Evolutionary conservation across 2,888 invertebrate genomes (phyloP).

Genomic region (Anoncus sp.): DNA sequence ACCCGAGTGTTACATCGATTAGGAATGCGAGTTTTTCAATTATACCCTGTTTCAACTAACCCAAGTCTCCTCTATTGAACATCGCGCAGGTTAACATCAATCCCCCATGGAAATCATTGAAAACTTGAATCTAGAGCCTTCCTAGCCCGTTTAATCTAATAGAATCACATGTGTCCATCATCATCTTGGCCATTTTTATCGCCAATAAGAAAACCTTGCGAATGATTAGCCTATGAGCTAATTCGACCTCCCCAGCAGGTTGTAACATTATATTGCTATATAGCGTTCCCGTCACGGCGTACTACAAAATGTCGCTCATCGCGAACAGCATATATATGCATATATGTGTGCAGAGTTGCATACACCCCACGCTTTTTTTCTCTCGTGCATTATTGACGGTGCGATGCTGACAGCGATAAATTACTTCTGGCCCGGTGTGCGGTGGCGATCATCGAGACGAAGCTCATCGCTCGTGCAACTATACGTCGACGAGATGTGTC

Average conservation of each 20-base stretch:
- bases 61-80: too few species aligned
- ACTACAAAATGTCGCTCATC: not conserved
- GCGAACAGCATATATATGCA: too few species aligned
- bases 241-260: not conserved
- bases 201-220: not conserved
- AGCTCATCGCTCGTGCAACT: too few species aligned
- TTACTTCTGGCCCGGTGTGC: constrained; percentile 46
- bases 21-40: too few species aligned
- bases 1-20: too few species aligned
- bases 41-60: too few species aligned
- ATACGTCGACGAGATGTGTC: constrained; percentile 70
- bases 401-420: constrained; percentile 56
- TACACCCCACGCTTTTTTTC: not conserved
- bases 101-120: too few species aligned
- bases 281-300: not conserved
- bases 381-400: constrained; percentile 9
- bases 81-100: too few species aligned
- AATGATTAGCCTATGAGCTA: not conserved
- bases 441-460: constrained; percentile 2
- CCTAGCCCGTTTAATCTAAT: too few species aligned
- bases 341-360: not conserved
- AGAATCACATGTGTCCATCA: not conserved
- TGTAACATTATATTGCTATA: not conserved
- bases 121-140: too few species aligned
- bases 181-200: not conserved